A percentile compares a stretch with the other conserved stretches of the same genome.
Conservation (phyloP, 2,113 vertebrate genomes). For the Sakesphorus luctuosus region DNA sequence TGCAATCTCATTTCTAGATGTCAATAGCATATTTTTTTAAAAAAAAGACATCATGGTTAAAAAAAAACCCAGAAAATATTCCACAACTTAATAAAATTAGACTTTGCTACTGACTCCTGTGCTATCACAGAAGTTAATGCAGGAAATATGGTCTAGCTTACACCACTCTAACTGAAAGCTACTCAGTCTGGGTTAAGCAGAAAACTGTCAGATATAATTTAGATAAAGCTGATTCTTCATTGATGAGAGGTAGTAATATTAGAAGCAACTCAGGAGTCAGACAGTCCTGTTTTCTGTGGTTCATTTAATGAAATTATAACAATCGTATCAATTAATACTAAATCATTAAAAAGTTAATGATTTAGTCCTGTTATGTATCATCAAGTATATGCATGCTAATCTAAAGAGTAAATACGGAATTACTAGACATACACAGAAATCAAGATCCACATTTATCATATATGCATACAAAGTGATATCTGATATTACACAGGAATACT, state of each 20-base stretch:
- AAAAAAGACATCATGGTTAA: not conserved
- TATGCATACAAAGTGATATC: not conserved
- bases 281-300: not conserved
- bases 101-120: not conserved
- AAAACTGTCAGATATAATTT: conserved; percentile 16
- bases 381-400: not conserved
- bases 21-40: not conserved
- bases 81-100: not conserved
- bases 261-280: not conserved
- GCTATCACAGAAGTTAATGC: not conserved
- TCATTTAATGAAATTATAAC: not conserved
- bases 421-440: not conserved
- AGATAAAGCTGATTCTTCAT: not conserved
- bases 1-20: not conserved
- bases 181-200: not conserved
- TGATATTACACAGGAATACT: not conserved
- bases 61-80: not conserved
- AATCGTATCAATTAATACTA: conserved; percentile 5
- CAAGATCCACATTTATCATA: not conserved
- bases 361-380: not conserved
- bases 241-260: not conserved
- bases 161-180: not conserved
- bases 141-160: not conserved
- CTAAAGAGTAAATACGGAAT: not conserved
- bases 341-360: not conserved